Evolutionary conservation across 2,113 vertebrate genomes (phyloP), one percentile per base, ranked within the genome.

Genomic region (Oryzias celebensis): DNA sequence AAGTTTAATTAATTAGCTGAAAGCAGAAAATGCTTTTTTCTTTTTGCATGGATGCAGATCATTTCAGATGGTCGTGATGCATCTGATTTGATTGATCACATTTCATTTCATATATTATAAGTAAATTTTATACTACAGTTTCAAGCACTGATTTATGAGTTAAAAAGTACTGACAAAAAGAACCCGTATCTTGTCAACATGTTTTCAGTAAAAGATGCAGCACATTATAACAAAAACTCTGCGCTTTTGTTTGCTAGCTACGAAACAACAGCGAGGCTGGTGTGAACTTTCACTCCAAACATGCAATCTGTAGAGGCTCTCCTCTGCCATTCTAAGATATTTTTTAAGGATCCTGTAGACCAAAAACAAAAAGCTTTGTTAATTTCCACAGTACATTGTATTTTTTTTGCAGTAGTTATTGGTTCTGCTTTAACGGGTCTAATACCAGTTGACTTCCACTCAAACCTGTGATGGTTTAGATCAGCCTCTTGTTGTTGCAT

Each of bases 21-120:
- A 64, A 70, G 68, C 47, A 65, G 24, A 65, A 23, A 76, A 46
- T 78, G 62, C 69, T 67, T 85, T 83, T 44, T 84, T 88, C 68
- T 85, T 83, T 52, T 84, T 88, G 88, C 91, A 92, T 92, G 91
- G 77, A 86, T 55, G 51, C 71, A 75, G 71, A 88, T 87, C 77
- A 88, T 85, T 74, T 87, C 82, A 78, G 81, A 88, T 88, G 85
- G 71, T 66, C 63, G 46, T 23, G 61, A 59, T 63, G 71, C 80
- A 85, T 87, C 77, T 87, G 75, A 84, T 85, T 84, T 88, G 80
- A 88, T 83, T 85, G 20, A 82, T 83, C 77, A 85, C 79, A 77
- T 82, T 84, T 84, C 77, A 88, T 88, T 83, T 85, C 84, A 85
- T 68, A 75, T 83, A 65, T 73, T 66, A 51, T 56, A 70, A 73